Base-by-base conservation (phyloP, 2,888 invertebrate genomes). In the Brachycybe producta region DNA sequence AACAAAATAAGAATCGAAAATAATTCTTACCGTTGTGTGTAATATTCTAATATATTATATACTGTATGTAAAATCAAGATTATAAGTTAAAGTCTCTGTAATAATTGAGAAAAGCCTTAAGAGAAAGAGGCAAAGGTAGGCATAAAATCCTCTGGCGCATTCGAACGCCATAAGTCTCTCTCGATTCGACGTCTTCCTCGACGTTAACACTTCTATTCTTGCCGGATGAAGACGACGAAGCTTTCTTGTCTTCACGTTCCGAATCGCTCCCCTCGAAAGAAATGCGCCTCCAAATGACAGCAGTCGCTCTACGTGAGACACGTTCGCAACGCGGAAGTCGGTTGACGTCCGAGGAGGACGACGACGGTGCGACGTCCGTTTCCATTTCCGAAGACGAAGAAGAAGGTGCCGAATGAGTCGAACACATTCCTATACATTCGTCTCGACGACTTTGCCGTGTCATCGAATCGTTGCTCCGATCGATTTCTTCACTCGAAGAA, bases 41-140 rank as follows among this genome's bases (percentile, higher is more conserved):
- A n/a, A n/a, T n/a, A n/a, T n/a, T n/a, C n/a, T n/a, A n/a, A n/a
- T n/a, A 30, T 36, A 36, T 7, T n/a, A 13, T 11, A 36, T 7
- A 19, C 36, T 36, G 15, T 5, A 5, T 13, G n/a, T 23, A 26
- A 13, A 13, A 17, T 21, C 8, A 21, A 17, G 2, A 11, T 2
- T 21, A 8, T n/a, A 7, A 8, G 5, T 41, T 35, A 27, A 43
- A 24, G 21, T 40, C 24, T 34, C 49, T 24, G 24, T 42, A 30
- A 26, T 42, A 49, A 28, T 42, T 42, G 23, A 49, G 11, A 26
- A 42, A 49, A 13, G 49, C 41, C 34, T 49, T 49, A 21, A 49
- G 42, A n/a, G 49, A 15, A 19, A 15, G 49, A n/a, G 49, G 49
- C 8, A 49, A 26, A n/a, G 49, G 49, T 40, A 49, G 28, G 8